Percentiles rank a stretch among this genome's conserved stretches.
Evolutionary conservation across 2,113 vertebrate genomes (phyloP).

Genomic region (Semicossyphus pulcher): DNA sequence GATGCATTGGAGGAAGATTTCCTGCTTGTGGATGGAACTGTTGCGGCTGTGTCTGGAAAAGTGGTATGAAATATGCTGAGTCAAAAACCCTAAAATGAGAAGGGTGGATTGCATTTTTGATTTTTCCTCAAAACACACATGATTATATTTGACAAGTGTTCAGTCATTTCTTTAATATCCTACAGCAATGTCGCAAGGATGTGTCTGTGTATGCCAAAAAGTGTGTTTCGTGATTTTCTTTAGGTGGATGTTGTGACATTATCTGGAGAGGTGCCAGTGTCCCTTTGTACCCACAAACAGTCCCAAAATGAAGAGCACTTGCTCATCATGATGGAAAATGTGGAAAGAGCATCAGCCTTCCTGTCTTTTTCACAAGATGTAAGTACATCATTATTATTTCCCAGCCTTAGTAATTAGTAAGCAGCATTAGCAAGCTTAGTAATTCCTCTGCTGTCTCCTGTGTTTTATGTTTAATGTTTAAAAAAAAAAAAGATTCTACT

Average conservation of each 20-base stretch:
- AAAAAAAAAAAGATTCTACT: too few relatives aligned
- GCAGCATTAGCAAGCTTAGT: too few relatives aligned
- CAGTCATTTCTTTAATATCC: neutral
- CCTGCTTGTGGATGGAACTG: conserved; percentile 76
- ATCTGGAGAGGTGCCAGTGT: conserved; percentile 85
- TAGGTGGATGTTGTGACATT: conserved; percentile 86
- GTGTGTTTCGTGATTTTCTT: neutral
- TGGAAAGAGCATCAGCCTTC: conserved; percentile 87
- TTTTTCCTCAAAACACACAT: neutral
- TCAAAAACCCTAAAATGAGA: neutral
- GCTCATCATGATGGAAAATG: conserved; percentile 88
- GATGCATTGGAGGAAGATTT: conserved; percentile 85
- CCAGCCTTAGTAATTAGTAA: neutral
- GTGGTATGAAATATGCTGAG: conserved; percentile 84
- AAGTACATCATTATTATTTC: conserved; percentile 62
- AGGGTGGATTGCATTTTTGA: neutral
- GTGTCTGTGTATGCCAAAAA: neutral
- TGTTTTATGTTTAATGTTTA: too few relatives aligned
- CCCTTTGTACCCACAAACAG: conserved; percentile 83
- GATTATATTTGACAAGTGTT: neutral
- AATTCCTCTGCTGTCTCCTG: too few relatives aligned
- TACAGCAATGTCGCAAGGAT: neutral
- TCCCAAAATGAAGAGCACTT: conserved; percentile 73
- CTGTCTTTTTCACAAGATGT: conserved; percentile 87
- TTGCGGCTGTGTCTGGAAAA: conserved; percentile 81